phyloP scores from a whole-genome alignment of 2,888 invertebrate species.

The Cephus runcator region DNA sequence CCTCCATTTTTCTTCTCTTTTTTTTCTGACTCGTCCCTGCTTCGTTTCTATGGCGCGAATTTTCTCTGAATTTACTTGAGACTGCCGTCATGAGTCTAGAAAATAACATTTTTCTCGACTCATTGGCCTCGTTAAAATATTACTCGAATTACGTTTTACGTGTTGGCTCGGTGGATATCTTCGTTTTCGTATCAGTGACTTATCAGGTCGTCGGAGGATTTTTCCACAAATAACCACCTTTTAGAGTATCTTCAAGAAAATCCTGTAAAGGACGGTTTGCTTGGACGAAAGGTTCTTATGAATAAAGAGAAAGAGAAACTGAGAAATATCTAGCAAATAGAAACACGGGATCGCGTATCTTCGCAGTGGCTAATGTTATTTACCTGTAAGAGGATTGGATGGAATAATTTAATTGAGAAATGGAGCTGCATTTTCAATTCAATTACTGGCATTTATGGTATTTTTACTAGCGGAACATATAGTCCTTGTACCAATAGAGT shows the following conservation, averaged over 20 bases:
- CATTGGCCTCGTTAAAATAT: not conserved
- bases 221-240: not conserved
- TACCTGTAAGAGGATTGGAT: slow-evolving; percentile 28
- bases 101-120: not conserved
- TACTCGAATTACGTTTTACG: not conserved
- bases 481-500: not conserved
- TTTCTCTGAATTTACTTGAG: not conserved
- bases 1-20: not conserved
- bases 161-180: not conserved
- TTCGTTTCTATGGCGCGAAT: not conserved
- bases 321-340: not conserved
- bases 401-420: slow-evolving; percentile 35
- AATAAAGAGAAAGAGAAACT: not conserved
- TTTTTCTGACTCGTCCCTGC: not conserved
- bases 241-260: not conserved
- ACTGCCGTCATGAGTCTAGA: not conserved
- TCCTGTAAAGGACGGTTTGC: not conserved
- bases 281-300: not conserved
- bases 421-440: slow-evolving; percentile 30
- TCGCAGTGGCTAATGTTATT: not conserved
- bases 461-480: not conserved
- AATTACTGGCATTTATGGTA: slow-evolving; percentile 32
- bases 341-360: not conserved
- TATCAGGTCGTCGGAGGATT: not conserved
- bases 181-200: not conserved